Conservation (phyloP, 2,797 vertebrate genomes). For the Momotus momota region DNA sequence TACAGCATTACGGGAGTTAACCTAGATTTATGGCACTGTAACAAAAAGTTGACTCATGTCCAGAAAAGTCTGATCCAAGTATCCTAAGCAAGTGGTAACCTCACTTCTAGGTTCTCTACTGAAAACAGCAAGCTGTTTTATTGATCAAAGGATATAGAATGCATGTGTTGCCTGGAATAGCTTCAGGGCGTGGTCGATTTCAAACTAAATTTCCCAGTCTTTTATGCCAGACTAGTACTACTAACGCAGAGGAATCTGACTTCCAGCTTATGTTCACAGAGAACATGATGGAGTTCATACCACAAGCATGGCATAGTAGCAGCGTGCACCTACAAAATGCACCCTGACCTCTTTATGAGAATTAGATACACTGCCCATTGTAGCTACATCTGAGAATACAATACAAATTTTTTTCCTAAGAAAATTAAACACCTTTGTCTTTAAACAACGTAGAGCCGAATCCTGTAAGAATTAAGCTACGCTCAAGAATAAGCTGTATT, state of each 20-base stretch:
- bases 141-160: background rate
- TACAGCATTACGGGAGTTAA: background rate
- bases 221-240: background rate
- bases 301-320: background rate
- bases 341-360: background rate
- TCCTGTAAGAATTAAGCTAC: background rate
- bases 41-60: background rate
- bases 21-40: background rate
- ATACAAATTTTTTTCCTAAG: background rate
- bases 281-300: background rate
- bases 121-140: background rate
- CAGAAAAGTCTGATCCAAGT: conserved; percentile 7
- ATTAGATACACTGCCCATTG: background rate
- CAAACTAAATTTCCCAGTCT: background rate
- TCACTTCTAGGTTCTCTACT: background rate
- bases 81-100: background rate
- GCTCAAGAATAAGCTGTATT: background rate
- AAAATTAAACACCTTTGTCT: background rate
- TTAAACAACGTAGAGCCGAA: background rate
- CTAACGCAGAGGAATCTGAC: background rate
- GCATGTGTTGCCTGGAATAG: background rate
- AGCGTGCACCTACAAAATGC: background rate
- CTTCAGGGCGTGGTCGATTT: background rate
- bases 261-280: background rate
- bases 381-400: background rate